Evolutionary conservation across 2,888 invertebrate genomes (phyloP).

Genomic region (Acrobasis repandana): DNA sequence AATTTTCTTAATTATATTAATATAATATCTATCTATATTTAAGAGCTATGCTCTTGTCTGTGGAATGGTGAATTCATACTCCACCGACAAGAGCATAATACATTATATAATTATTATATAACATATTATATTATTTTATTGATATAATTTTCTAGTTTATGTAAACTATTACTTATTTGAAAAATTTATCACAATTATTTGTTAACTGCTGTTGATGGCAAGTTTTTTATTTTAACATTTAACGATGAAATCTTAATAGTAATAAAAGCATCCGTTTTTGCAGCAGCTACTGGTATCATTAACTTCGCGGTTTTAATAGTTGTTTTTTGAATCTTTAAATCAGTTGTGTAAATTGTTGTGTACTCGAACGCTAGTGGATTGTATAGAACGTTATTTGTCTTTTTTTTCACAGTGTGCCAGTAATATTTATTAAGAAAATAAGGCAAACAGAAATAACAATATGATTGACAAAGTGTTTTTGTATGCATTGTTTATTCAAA

Average conservation of each 20-base stretch:
- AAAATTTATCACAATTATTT: neutral
- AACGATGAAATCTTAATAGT: conserved; percentile 11
- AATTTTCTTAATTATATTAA: no score
- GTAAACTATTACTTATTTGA: neutral
- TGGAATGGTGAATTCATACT: no score
- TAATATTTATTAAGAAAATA: neutral
- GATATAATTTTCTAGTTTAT: no score
- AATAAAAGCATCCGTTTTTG: conserved; percentile 12
- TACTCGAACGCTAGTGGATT: neutral
- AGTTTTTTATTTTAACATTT: conserved; percentile 7
- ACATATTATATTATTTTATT: no score
- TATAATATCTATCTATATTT: no score
- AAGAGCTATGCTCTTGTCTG: no score
- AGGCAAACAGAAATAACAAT: neutral
- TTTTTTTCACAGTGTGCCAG: neutral
- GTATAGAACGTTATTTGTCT: neutral
- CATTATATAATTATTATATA: no score
- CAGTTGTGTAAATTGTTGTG: conserved; percentile 7
- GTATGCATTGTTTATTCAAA: conserved; percentile 5
- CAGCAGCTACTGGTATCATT: conserved; percentile 7
- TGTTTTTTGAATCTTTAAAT: neutral
- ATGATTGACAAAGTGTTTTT: conserved; percentile 12
- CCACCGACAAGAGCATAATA: no score
- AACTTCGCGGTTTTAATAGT: conserved; percentile 3
- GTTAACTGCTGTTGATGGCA: neutral